A percentile compares a stretch with the other conserved stretches of the same genome.
Conservation (phyloP, 2,888 invertebrate species). For the Carcina quercana region DNA sequence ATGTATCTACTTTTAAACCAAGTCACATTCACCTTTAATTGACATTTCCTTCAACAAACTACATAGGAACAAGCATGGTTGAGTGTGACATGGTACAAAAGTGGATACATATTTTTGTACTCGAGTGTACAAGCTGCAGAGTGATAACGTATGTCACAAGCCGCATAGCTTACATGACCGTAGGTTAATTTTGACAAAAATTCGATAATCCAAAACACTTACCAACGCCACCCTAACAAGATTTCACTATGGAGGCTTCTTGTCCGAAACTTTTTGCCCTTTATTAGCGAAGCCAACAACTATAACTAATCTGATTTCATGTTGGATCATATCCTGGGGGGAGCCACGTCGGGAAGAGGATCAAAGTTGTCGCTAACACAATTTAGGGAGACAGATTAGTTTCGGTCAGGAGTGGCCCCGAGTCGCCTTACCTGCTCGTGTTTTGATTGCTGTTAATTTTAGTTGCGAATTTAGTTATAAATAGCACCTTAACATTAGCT, state of each 20-base stretch:
- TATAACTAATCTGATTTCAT: slow-evolving; percentile 68
- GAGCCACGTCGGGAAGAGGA: slow-evolving; percentile 40
- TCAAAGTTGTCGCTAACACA: slow-evolving; percentile 72
- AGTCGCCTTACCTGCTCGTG: slow-evolving; percentile 44
- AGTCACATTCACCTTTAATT: too few relatives aligned
- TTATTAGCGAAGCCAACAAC: slow-evolving; percentile 65
- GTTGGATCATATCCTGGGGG: slow-evolving; percentile 67
- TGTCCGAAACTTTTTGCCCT: slow-evolving; percentile 16
- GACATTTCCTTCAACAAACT: too few relatives aligned
- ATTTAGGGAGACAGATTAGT: slow-evolving; percentile 67
- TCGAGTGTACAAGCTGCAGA: too few relatives aligned
- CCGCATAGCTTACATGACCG: too few relatives aligned
- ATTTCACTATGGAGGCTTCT: background rate
- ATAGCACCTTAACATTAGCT: too few relatives aligned
- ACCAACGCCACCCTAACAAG: background rate
- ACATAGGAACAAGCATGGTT: too few relatives aligned
- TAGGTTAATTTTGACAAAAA: too few relatives aligned
- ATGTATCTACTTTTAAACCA: too few relatives aligned
- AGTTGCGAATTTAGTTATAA: slow-evolving; percentile 26
- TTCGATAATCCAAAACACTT: too few relatives aligned
- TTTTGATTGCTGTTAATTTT: slow-evolving; percentile 46
- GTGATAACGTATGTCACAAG: too few relatives aligned
- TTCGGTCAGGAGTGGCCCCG: slow-evolving; percentile 49
- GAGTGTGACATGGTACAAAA: too few relatives aligned
- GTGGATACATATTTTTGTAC: too few relatives aligned